Evolutionary conservation across 2,888 invertebrate genomes (phyloP).

Genomic region (Deilephila elpenor): DNA sequence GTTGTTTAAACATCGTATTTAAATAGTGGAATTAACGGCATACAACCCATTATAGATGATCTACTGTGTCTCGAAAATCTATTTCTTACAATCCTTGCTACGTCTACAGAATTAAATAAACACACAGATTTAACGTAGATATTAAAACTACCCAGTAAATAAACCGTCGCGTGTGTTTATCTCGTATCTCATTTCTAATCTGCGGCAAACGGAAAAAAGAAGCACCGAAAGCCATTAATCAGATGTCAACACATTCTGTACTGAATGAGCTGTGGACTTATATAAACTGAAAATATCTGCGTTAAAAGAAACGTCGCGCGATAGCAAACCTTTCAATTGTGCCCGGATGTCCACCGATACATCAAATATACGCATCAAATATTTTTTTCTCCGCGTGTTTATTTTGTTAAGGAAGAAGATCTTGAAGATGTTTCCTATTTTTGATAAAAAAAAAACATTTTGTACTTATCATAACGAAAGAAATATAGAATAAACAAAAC

Average conservation of each 20-base stretch:
- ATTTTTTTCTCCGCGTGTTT: background rate
- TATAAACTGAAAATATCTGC: constrained; percentile 54
- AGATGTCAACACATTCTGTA: constrained; percentile 62
- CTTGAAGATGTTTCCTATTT: no score
- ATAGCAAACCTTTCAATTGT: constrained; percentile 51
- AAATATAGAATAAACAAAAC: no score
- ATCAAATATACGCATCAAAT: background rate
- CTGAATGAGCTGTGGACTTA: constrained; percentile 57
- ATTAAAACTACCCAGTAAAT: background rate
- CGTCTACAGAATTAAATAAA: no score
- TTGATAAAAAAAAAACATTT: no score
- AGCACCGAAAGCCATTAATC: constrained; percentile 63
- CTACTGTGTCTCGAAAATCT: no score
- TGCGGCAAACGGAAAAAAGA: constrained; percentile 46
- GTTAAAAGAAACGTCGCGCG: constrained; percentile 53
- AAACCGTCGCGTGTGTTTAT: background rate
- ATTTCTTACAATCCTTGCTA: no score
- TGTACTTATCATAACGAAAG: no score
- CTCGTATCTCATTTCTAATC: constrained; percentile 54
- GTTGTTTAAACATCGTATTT: no score
- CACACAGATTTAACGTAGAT: no score
- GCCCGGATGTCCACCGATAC: constrained; percentile 7
- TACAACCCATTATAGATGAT: no score
- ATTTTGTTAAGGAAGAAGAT: no score
- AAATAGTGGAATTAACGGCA: no score